Evolutionary conservation across 2,888 invertebrate genomes (phyloP).

Genomic region (Eupeodes luniger): DNA sequence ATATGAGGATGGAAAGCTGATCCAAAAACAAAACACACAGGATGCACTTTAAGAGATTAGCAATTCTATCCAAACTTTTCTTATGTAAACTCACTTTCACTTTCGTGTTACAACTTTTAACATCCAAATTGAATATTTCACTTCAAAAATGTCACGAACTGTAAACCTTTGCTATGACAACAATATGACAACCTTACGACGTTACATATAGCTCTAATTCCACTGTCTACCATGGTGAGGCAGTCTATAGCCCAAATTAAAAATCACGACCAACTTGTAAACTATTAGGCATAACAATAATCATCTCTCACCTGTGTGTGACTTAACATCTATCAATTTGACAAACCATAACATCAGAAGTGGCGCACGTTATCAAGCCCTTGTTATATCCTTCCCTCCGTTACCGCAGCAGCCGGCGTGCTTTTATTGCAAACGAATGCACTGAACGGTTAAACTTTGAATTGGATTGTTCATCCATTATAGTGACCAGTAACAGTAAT

Average conservation of each 20-base stretch:
- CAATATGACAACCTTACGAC: constrained; percentile 7
- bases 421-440: constrained; percentile 41
- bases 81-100: constrained; percentile 4
- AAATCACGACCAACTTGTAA: constrained; percentile 66
- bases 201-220: background rate
- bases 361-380: constrained; percentile 42
- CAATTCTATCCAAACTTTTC: background rate
- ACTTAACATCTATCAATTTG: constrained; percentile 59
- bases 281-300: constrained; percentile 66
- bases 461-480: constrained; percentile 70
- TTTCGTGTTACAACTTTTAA: background rate
- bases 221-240: background rate
- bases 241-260: constrained; percentile 41
- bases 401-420: background rate
- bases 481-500: constrained; percentile 76
- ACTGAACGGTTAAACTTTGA: constrained; percentile 63
- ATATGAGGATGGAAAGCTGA: no score
- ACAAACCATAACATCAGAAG: constrained; percentile 18
- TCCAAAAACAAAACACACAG: no score
- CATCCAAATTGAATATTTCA: constrained; percentile 28
- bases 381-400: background rate
- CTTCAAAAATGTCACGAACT: constrained; percentile 63
- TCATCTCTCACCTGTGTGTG: constrained; percentile 71
- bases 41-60: no score
- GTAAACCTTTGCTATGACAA: constrained; percentile 35